Conservation (phyloP, 2,888 invertebrate species). For the Nemurella pictetii region DNA sequence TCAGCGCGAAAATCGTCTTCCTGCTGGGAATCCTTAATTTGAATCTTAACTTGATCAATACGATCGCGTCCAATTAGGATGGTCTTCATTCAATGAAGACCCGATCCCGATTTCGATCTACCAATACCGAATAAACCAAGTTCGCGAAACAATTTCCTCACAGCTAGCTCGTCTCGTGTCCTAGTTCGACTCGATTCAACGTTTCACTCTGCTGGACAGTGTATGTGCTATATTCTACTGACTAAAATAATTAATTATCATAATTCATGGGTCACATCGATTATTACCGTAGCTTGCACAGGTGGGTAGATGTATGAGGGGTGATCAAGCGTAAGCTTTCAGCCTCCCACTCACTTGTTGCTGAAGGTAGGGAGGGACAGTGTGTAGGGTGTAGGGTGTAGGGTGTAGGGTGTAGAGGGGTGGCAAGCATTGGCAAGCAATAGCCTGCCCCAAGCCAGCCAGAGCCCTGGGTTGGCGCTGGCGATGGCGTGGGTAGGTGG, state of each 20-base stretch:
- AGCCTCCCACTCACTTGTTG: constrained; percentile 22
- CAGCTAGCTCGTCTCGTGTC: neutral
- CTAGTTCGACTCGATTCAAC: neutral
- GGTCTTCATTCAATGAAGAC: neutral
- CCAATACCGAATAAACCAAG: neutral
- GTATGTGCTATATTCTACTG: neutral
- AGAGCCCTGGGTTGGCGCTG: neutral
- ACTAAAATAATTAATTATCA: neutral
- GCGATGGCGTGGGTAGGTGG: neutral
- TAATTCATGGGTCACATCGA: neutral
- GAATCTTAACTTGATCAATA: neutral
- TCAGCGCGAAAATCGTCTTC: neutral
- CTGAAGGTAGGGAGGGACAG: neutral
- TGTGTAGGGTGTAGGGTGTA: neutral
- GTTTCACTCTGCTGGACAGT: neutral
- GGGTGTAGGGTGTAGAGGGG: neutral
- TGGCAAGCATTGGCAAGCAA: neutral
- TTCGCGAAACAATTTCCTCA: neutral
- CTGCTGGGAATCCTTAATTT: neutral
- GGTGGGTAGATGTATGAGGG: constrained; percentile 5
- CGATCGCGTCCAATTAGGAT: neutral
- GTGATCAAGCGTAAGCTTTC: constrained; percentile 15
- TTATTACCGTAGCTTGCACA: constrained; percentile 8
- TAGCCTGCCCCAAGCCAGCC: neutral
- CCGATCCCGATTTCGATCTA: neutral